Evolutionary conservation across 2,888 invertebrate species (phyloP), one percentile per base, ranked within the genome.

Genomic region (Proisotoma minuta): DNA sequence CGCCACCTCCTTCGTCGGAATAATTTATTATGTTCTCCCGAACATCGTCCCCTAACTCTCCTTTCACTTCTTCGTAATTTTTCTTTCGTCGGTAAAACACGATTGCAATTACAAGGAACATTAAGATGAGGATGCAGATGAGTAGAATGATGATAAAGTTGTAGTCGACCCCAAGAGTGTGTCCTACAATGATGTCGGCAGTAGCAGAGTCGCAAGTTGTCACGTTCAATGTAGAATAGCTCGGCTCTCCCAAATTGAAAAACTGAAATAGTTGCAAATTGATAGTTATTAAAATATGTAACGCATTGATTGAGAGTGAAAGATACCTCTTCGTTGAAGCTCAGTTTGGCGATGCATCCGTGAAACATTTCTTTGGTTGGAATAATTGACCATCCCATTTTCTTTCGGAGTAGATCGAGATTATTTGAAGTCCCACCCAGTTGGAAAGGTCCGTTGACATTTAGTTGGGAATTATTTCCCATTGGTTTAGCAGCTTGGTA

Each of bases 1-100:
- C 94, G 77, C 98, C 98, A 76, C 97, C 97, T 18, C 98, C 98
- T 78, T 99, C 98, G 75, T 98, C 97, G 76, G 95, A 93, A 76
- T 99, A 98, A 74, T 93, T 92, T 74, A 98, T 92, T 66, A 99
- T 95, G 75, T 94, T 99, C 78, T 98, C 98, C 63, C 97, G 82
- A 29, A 96, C 94, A 76, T 98, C 96, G 75, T 98, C 96, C 71
- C 94, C 87, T 3, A 81, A 79, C 74, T 96, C 93, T 76, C 92
- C 92, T 76, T 89, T 89, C 47, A 89, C 87, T 81, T 91, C 86
- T 60, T 89, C 89, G 28, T 77, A 76, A 75, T 90, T 89, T 62
- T 91, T 88, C 72, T 91, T 85, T 15, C 78, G 75, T 48, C 88
- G 83, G 73, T 91, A 87, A 74, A 93, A 89, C n/a, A 95, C 89